Conservation (phyloP, 2,113 vertebrate genomes). For the Tachysurus vachellii region DNA sequence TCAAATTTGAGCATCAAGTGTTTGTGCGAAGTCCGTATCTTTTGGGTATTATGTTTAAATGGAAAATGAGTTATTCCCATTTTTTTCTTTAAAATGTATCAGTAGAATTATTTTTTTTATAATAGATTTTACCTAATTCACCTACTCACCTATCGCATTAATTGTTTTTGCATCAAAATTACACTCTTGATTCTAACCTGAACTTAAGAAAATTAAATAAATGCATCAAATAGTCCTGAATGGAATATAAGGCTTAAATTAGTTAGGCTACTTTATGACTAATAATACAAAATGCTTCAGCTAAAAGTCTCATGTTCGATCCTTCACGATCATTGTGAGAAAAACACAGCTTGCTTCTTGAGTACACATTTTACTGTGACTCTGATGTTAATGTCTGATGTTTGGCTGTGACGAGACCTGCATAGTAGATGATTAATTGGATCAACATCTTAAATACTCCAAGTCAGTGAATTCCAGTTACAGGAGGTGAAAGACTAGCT, state of each 20-base stretch:
- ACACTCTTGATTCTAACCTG: not conserved
- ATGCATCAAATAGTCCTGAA: not conserved
- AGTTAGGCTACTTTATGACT: not conserved
- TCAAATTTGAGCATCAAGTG: not conserved
- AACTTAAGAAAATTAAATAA: not conserved
- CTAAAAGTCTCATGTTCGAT: not conserved
- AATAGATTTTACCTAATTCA: not conserved
- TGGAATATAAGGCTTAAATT: not conserved
- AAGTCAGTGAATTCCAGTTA: conserved; percentile 4
- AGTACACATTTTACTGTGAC: conserved; percentile 15
- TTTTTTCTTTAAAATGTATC: not conserved
- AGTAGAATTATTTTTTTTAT: not conserved
- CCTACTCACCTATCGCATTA: too few species aligned
- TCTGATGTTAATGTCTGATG: not conserved
- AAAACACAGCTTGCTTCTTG: not conserved
- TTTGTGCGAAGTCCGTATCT: not conserved
- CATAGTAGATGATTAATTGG: conserved; percentile 15
- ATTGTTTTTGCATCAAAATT: too few species aligned
- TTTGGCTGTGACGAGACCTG: conserved; percentile 13
- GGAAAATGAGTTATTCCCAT: not conserved
- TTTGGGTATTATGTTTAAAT: not conserved
- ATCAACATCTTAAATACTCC: not conserved
- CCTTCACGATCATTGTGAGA: not conserved
- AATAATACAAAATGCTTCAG: not conserved
- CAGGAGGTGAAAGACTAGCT: conserved; percentile 12